Base-by-base conservation (phyloP, 2,888 invertebrate genomes). In the Steinernema hermaphroditum region DNA sequence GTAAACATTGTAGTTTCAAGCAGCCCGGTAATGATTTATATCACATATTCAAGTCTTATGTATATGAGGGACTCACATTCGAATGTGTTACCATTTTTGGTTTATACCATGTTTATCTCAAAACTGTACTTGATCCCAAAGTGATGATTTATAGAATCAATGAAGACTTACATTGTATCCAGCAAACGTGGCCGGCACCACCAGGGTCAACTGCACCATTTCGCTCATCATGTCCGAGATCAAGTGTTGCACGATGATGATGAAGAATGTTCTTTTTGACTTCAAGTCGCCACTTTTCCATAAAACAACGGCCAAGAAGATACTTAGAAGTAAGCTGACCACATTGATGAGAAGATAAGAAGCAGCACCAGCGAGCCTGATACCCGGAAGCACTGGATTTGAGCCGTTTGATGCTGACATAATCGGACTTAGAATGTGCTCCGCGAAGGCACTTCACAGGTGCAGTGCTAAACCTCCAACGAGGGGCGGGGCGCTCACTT, bases 251-350 rank as follows among this genome's bases (percentile, higher is more conserved):
- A 14, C 8, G 6, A 54, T 14, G 12, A 54, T 24, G 14, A 54
- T 54, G 24, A 54, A 27, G 19, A 54, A 54, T 6, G 54, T 54
- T 16, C 27, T 2, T 24, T 54, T 54, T 6, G 24, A 54, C 54
- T 54, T 54, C 54, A 54, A 54, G 27, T 54, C 54, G 2, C 54
- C 54, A 16, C 54, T 54, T 24, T 54, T 54, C 54, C 54, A 54
- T 2, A 54, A 27, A 6, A 54, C 54, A 24, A 54, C 2, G 24
- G 54, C 54, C 22, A 54, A 27, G 2, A 54, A 6, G 6, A 22
- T 22, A 27, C 54, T 54, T 16, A 54, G 27, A 54, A 54, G 1
- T 8, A 54, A 16, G 24, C 54, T 27, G 6, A 54, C 27, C 22
- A 27, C 22, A 22, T 54, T 54, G 22, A 54, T 54, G 27, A 54